phyloP scores from a whole-genome alignment of 2,888 invertebrate species.

The Xiphydria camelus region DNA sequence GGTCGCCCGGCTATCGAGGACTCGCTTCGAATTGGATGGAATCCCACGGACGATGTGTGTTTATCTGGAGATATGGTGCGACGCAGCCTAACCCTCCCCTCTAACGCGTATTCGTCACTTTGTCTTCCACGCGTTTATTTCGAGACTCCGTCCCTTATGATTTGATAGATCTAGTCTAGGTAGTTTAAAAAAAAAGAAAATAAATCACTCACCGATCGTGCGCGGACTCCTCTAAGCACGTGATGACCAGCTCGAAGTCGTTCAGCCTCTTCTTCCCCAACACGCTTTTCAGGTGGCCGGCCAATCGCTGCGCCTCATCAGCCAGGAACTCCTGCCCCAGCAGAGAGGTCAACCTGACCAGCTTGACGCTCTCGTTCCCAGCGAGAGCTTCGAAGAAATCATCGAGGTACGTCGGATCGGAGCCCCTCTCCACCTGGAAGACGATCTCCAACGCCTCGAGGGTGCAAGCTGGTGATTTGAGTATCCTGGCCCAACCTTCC shows the following conservation, averaged over 20 bases:
- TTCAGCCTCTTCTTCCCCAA: conserved; percentile 60
- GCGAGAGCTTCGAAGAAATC: conserved; percentile 60
- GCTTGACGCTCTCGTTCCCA: conserved; percentile 61
- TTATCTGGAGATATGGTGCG: too few relatives aligned
- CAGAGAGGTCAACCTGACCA: conserved; percentile 60
- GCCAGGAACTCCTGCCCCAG: conserved; percentile 62
- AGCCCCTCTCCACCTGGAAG: conserved; percentile 59
- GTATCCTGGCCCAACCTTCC: conserved; percentile 61
- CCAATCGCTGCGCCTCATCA: conserved; percentile 59
- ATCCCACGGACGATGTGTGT: too few relatives aligned
- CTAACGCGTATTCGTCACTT: too few relatives aligned
- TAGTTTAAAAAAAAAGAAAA: too few relatives aligned
- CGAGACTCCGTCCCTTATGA: too few relatives aligned
- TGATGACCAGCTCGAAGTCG: conserved; percentile 61
- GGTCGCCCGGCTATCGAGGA: too few relatives aligned
- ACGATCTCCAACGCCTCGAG: conserved; percentile 60
- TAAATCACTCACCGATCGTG: conserved; percentile 51
- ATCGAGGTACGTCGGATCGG: conserved; percentile 57
- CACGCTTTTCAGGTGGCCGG: conserved; percentile 58
- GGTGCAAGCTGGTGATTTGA: conserved; percentile 58
- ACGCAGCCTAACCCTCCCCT: too few relatives aligned
- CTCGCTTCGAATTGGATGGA: too few relatives aligned
- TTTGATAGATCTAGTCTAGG: too few relatives aligned
- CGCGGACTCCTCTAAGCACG: conserved; percentile 61
- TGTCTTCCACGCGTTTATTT: too few relatives aligned